Conservation (phyloP, 1,140 invertebrate genomes). For the Hetaerina americana region DNA sequence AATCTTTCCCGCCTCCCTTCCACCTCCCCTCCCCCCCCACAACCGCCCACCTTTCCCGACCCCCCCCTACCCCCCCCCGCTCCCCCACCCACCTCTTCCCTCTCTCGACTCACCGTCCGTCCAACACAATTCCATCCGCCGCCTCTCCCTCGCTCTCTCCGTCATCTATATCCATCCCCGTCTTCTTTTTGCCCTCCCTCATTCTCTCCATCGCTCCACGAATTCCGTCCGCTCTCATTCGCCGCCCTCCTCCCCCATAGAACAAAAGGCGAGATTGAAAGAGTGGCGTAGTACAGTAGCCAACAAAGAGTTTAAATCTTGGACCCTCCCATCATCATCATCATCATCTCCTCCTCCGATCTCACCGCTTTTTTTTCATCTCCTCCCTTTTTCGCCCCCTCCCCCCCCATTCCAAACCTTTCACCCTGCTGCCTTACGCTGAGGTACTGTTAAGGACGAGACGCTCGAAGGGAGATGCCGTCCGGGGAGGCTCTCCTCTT, state of each 20-base stretch:
- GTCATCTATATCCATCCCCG: slow-evolving; percentile 9
- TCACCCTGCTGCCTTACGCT: too few species aligned
- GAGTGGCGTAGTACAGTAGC: slow-evolving; percentile 24
- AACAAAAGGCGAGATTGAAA: slow-evolving; percentile 3
- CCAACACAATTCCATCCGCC: slow-evolving; percentile 4
- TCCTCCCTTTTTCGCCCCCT: not conserved
- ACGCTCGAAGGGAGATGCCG: too few species aligned
- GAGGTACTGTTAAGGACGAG: too few species aligned
- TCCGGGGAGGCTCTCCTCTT: too few species aligned
- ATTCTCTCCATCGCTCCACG: slow-evolving; percentile 10
- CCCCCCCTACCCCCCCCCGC: slow-evolving; percentile 16
- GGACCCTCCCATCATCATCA: not conserved
- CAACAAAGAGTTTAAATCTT: slow-evolving; percentile 10
- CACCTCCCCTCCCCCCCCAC: slow-evolving; percentile 18
- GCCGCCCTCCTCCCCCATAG: slow-evolving; percentile 14
- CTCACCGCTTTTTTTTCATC: not conserved
- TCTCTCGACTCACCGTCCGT: slow-evolving; percentile 13
- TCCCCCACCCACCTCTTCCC: slow-evolving; percentile 16
- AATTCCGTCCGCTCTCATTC: slow-evolving; percentile 5
- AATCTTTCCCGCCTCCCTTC: slow-evolving; percentile 14
- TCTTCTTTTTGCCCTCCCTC: slow-evolving; percentile 6
- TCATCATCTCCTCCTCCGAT: not conserved
- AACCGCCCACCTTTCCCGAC: slow-evolving; percentile 4
- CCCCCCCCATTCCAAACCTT: not conserved
- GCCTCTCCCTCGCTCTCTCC: slow-evolving; percentile 5